Evolutionary conservation across 2,797 vertebrate genomes (phyloP).

Genomic region (Danionella dracula): DNA sequence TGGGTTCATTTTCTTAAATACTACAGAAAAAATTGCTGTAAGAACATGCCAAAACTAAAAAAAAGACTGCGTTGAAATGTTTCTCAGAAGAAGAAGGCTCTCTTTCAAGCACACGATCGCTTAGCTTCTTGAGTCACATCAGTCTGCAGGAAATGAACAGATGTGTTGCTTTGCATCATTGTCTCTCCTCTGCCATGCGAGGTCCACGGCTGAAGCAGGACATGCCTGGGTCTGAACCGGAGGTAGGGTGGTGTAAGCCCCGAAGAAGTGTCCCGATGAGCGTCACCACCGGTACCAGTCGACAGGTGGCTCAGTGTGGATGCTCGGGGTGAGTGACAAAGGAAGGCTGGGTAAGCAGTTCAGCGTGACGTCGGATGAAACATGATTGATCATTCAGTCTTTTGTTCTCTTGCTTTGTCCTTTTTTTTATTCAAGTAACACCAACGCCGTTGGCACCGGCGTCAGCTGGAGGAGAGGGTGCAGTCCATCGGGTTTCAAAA

Average conservation of each 20-base stretch:
- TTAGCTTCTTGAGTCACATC: conserved; percentile 4
- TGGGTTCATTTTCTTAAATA: conserved; percentile 56
- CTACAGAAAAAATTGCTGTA: conserved; percentile 64
- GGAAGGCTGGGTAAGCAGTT: conserved; percentile 16
- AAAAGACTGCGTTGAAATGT: conserved; percentile 62
- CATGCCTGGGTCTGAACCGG: conserved; percentile 66
- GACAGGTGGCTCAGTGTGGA: conserved; percentile 9
- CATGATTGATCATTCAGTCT: conserved; percentile 26
- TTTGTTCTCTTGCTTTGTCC: conserved; percentile 31
- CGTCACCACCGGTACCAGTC: conserved; percentile 3
- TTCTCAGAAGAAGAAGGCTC: conserved; percentile 29
- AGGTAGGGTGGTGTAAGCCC: conserved; percentile 18
- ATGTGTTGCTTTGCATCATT: conserved; percentile 17
- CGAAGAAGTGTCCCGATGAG: conserved; percentile 32
- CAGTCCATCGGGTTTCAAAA: conserved; percentile 48
- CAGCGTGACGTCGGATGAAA: conserved; percentile 40
- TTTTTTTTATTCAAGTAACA: conserved; percentile 54
- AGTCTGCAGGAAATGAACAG: conserved; percentile 19
- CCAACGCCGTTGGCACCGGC: conserved; percentile 22
- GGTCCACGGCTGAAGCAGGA: conserved; percentile 72
- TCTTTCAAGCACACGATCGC: not conserved
- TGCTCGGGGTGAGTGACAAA: not conserved
- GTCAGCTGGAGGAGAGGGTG: conserved; percentile 52
- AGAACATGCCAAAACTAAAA: conserved; percentile 64
- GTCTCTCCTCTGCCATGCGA: conserved; percentile 73